These are phyloP conservation scores for Pantherophis guttatus DNA, from an alignment of 2,113 vertebrate species.

Conservation along the genomic window DNA sequence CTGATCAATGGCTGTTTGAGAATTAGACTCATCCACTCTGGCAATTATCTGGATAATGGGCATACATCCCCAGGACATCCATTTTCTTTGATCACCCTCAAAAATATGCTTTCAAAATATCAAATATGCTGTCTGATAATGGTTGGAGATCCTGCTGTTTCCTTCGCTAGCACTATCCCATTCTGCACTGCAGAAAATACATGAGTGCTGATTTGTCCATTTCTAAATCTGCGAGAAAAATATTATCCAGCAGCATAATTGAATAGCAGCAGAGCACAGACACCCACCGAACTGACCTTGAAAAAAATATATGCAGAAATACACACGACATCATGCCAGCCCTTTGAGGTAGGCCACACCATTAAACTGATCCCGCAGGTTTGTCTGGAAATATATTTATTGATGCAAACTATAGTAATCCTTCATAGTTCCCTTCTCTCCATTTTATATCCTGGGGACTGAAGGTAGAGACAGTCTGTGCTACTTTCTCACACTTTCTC, in stretches of 20 bases:
- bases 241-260: background rate
- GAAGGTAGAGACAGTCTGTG: background rate
- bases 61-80: background rate
- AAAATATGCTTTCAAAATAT: background rate
- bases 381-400: background rate
- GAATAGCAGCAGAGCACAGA: background rate
- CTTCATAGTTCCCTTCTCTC: background rate
- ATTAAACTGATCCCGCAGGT: background rate
- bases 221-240: background rate
- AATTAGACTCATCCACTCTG: background rate
- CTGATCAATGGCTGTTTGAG: background rate
- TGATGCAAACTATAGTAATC: background rate
- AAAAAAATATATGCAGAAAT: background rate
- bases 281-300: background rate
- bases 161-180: background rate
- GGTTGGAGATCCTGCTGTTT: background rate
- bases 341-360: background rate
- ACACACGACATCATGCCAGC: background rate
- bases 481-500: background rate
- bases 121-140: background rate
- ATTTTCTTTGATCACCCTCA: background rate
- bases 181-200: background rate
- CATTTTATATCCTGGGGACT: background rate
- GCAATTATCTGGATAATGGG: background rate
- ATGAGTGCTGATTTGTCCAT: background rate